Evolutionary conservation across 2,888 invertebrate genomes (phyloP), one percentile per base, ranked within the genome.

Genomic region (Margaritifera margaritifera): DNA sequence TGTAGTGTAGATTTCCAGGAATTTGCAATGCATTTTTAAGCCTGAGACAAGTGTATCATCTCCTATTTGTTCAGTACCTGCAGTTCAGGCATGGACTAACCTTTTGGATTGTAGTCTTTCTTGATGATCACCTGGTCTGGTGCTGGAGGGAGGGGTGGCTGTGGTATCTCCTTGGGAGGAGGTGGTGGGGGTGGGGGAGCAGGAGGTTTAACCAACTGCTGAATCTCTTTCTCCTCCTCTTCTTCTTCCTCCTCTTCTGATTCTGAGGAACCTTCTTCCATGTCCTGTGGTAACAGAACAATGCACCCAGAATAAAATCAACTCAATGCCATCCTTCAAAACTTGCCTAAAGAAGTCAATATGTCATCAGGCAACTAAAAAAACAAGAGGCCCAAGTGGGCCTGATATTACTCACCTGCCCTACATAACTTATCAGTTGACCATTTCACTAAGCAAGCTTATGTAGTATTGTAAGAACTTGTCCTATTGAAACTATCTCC

Each of bases 51-150:
- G 15, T 6, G 2, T 25, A 42, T 42, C 11, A 42, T 42, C n/a
- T n/a, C n/a, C n/a, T n/a, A n/a, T n/a, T n/a, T 42, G 22, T 57
- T 27, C 19, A 20, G 27, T 18, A 19, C 57, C 57, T 6, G 6
- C 19, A 6, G 19, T 18, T 42, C 59, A 59, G n/a, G 50, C 31
- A 56, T 51, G 8, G 8, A 68, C 69, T 64, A 75, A 90, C 90
- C 94, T 90, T 96, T 99, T 0, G 99, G 99, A 92, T 99, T 96
- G 89, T 99, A 99, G 89, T 97, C 97, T 82, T 93, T 94, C 89
- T 97, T 96, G 71, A 99, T 96, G 57, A 99, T 93, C 42, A 98
- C 97, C 87, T 97, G 95, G 88, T 97, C 98, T 25, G 95, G 94
- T 1, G 94, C 93, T 25, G 97, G 96, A 8, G 97, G 96, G 78